Percentiles rank a stretch among this genome's conserved stretches.
Conservation (phyloP, 1,140 invertebrate genomes). For the Dinoponera quadriceps region DNA sequence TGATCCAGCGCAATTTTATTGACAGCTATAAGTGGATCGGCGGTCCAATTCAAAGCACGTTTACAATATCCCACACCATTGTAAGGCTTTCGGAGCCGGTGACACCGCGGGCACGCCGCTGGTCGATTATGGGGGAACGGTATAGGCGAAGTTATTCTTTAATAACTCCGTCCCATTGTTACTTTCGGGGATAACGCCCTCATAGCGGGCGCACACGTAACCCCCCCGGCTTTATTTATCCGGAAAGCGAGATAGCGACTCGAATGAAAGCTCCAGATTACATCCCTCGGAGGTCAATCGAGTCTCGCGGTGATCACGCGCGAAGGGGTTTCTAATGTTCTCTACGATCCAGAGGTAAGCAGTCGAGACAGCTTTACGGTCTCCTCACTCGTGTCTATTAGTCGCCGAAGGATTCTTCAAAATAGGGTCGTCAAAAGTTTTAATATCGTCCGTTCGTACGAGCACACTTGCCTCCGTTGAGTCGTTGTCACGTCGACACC, state of each 20-base stretch:
- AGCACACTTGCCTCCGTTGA: neutral
- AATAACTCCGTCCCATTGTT: conserved; percentile 33
- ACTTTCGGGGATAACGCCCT: conserved; percentile 10
- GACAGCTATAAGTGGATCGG: conserved; percentile 34
- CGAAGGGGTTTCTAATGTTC: conserved; percentile 9
- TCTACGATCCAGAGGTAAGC: conserved; percentile 31
- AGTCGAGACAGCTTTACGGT: conserved; percentile 35
- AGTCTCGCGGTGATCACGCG: conserved; percentile 1
- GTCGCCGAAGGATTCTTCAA: conserved; percentile 33
- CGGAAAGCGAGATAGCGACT: neutral
- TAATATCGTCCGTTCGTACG: neutral
- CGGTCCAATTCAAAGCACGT: conserved; percentile 6
- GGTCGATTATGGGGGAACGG: conserved; percentile 21
- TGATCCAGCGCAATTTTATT: conserved; percentile 7
- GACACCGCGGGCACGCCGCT: neutral
- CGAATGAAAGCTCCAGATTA: conserved; percentile 15
- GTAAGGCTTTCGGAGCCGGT: neutral
- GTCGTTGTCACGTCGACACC: neutral
- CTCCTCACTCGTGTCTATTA: conserved; percentile 7
- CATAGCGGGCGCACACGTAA: conserved; percentile 1
- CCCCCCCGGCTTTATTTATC: conserved; percentile 15
- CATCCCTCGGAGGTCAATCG: neutral
- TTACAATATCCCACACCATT: conserved; percentile 32
- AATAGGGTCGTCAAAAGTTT: conserved; percentile 7
- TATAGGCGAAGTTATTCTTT: conserved; percentile 45